Evolutionary conservation across 2,888 invertebrate species (phyloP).

Genomic region (Hymenopus coronatus): DNA sequence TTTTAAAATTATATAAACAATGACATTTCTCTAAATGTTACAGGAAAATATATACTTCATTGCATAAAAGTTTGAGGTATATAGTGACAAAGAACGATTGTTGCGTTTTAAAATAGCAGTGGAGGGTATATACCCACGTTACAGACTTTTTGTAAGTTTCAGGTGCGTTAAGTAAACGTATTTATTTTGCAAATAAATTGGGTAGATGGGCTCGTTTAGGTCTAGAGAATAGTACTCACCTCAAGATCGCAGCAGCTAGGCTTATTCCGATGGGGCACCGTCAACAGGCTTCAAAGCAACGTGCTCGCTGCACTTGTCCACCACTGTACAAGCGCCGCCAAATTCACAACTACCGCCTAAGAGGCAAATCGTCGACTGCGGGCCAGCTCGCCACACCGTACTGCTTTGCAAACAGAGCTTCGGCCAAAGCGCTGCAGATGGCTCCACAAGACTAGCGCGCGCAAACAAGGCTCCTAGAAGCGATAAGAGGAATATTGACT

Average conservation of each 20-base stretch:
- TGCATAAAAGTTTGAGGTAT: too few species aligned
- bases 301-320: background rate
- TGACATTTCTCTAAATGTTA: too few species aligned
- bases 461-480: background rate
- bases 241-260: background rate
- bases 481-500: background rate
- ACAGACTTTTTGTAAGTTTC: background rate
- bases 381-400: background rate
- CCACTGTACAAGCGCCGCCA: background rate
- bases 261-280: background rate
- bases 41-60: too few species aligned
- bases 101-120: too few species aligned
- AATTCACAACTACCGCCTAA: background rate
- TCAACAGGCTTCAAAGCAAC: background rate
- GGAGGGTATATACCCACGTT: too few species aligned
- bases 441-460: background rate
- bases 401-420: background rate
- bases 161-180: background rate
- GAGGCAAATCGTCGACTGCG: background rate
- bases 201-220: background rate
- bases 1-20: background rate
- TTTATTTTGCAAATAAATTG: background rate
- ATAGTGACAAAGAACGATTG: too few species aligned
- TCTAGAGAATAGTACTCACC: background rate
- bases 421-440: background rate